Conservation (phyloP, 2,113 vertebrate species). For the Alosa alosa region DNA sequence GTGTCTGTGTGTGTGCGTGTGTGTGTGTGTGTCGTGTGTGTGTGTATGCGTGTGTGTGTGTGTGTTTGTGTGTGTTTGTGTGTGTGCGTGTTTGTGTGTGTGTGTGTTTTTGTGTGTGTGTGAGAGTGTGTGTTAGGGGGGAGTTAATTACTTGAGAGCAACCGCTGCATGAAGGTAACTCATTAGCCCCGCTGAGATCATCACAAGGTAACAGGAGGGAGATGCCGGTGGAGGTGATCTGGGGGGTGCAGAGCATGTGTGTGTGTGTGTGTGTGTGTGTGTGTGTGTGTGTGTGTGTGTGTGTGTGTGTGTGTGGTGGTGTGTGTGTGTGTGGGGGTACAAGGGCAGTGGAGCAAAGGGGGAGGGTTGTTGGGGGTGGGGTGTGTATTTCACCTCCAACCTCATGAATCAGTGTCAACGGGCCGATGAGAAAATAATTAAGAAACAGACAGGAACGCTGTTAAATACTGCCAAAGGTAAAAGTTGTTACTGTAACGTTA, state of each 20-base stretch:
- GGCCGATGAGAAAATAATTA: constrained; percentile 74
- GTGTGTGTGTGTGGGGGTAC: constrained; percentile 5
- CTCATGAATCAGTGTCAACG: constrained; percentile 71
- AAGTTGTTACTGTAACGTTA: constrained; percentile 53
- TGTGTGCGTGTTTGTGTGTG: neutral
- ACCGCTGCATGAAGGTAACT: constrained; percentile 57
- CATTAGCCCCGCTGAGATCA: constrained; percentile 54
- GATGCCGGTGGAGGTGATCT: constrained; percentile 20
- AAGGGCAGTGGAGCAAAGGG: neutral
- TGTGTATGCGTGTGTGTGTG: neutral
- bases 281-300: constrained; percentile 17
- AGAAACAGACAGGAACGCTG: constrained; percentile 62
- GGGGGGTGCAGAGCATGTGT: constrained; percentile 14
- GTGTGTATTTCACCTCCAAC: constrained; percentile 54
- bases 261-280: constrained; percentile 34
- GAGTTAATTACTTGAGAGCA: constrained; percentile 63
- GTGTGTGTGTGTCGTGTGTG: neutral
- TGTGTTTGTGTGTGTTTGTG: neutral
- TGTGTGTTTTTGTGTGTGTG: neutral
- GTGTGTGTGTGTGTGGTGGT: constrained; percentile 32
- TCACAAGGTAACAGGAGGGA: constrained; percentile 12
- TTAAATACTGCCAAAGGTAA: constrained; percentile 67
- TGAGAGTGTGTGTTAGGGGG: constrained; percentile 21
- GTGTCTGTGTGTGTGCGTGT: neutral
- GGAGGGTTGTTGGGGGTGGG: constrained; percentile 46